phyloP scores from a whole-genome alignment of 2,888 invertebrate genomes.

The Himalopsyche kuldschensis region DNA sequence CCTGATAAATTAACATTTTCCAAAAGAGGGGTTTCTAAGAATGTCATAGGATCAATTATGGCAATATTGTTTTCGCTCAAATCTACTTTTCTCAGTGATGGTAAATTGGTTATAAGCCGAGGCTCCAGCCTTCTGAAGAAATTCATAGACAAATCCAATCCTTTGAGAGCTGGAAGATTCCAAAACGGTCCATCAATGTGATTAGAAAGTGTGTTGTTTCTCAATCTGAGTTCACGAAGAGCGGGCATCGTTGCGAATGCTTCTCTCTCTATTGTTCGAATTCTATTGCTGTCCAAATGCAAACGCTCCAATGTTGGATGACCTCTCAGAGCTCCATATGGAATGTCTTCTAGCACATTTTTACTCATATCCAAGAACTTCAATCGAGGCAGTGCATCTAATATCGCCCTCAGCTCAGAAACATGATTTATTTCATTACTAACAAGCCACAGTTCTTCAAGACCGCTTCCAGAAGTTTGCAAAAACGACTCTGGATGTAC shows the following conservation, averaged over 20 bases:
- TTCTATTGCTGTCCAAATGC: slow-evolving; percentile 77
- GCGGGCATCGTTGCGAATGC: slow-evolving; percentile 84
- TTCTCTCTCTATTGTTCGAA: slow-evolving; percentile 74
- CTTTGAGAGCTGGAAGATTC: slow-evolving; percentile 83
- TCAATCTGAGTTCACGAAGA: slow-evolving; percentile 76
- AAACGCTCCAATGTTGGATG: slow-evolving; percentile 79
- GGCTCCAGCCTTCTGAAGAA: slow-evolving; percentile 72
- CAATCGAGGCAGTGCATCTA: slow-evolving; percentile 76
- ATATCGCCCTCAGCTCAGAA: slow-evolving; percentile 70
- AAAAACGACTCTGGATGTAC: slow-evolving; percentile 83
- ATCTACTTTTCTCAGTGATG: slow-evolving; percentile 75
- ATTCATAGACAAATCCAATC: slow-evolving; percentile 78
- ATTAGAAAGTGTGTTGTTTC: slow-evolving; percentile 80
- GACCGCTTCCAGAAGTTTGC: slow-evolving; percentile 70
- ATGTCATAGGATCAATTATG: slow-evolving; percentile 72
- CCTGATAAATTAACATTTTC: slow-evolving; percentile 80
- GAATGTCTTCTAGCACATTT: slow-evolving; percentile 76
- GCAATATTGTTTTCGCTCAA: slow-evolving; percentile 73
- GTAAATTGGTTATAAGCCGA: slow-evolving; percentile 72
- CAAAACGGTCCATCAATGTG: slow-evolving; percentile 75
- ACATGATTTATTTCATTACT: slow-evolving; percentile 77
- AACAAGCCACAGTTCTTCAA: slow-evolving; percentile 77
- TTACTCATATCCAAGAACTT: slow-evolving; percentile 78
- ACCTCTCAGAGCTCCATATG: slow-evolving; percentile 76
- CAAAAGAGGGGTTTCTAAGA: slow-evolving; percentile 70